Evolutionary conservation across 2,113 vertebrate species (phyloP).

Genomic region (Mesoclemmys tuberculata): DNA sequence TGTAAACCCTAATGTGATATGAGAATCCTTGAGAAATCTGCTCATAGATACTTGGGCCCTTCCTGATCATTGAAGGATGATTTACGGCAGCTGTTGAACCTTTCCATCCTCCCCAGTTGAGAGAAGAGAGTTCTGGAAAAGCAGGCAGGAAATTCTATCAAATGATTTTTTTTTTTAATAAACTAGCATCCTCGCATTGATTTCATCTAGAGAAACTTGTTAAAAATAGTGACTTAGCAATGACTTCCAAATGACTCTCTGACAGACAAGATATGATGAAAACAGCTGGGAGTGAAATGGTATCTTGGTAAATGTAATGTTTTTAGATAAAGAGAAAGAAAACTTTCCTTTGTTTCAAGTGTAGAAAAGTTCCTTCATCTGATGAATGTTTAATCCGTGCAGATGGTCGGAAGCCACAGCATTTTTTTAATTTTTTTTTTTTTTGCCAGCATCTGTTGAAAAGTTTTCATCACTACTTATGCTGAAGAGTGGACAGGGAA

Average conservation of each 20-base stretch:
- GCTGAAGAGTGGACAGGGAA: constrained; percentile 51
- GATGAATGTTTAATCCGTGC: constrained; percentile 67
- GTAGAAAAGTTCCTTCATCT: constrained; percentile 23
- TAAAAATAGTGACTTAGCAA: neutral
- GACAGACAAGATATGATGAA: neutral
- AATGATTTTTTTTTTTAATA: neutral
- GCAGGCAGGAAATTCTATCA: neutral
- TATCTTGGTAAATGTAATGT: constrained; percentile 4
- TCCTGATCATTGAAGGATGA: neutral
- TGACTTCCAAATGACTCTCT: neutral
- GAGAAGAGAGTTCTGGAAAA: neutral
- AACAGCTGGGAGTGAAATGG: neutral
- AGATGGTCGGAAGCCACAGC: constrained; percentile 50
- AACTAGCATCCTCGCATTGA: neutral
- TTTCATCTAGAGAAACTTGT: neutral
- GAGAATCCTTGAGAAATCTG: neutral
- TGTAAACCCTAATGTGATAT: neutral
- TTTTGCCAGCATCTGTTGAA: constrained; percentile 42
- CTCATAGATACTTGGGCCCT: neutral
- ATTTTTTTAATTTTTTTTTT: constrained; percentile 50
- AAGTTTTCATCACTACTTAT: constrained; percentile 59
- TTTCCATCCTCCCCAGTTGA: neutral
- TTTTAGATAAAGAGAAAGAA: constrained; percentile 6
- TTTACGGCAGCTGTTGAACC: neutral
- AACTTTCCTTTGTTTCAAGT: constrained; percentile 52